phyloP scores from a whole-genome alignment of 2,888 invertebrate genomes.

The Pocota personata region DNA sequence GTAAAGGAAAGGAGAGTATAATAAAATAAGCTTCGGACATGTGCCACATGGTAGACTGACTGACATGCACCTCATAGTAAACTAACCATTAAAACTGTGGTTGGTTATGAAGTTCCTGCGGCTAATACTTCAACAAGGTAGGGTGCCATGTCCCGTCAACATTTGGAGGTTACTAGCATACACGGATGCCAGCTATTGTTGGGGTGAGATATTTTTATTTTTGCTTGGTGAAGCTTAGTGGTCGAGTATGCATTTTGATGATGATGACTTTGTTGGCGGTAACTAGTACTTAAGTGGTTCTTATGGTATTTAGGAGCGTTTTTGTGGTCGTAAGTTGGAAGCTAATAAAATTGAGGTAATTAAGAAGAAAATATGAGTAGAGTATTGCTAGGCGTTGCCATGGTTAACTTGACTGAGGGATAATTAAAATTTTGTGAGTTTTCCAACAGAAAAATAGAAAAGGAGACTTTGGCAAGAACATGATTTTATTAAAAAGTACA shows the following conservation, averaged over 20 bases:
- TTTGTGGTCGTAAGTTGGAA: constrained; percentile 32
- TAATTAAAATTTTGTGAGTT: too few relatives aligned
- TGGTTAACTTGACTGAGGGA: too few relatives aligned
- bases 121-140: constrained; percentile 1
- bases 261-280: constrained; percentile 15
- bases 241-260: constrained; percentile 43
- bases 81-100: background rate
- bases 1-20: background rate
- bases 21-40: constrained; percentile 33
- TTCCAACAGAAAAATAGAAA: too few relatives aligned
- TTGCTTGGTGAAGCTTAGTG: constrained; percentile 11
- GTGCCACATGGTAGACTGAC: constrained; percentile 14
- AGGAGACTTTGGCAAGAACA: too few relatives aligned
- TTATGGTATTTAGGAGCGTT: constrained; percentile 12
- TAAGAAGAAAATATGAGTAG: constrained; percentile 2
- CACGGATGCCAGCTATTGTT: constrained; percentile 13
- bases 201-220: background rate
- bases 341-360: constrained; percentile 15
- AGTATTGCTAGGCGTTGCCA: too few relatives aligned
- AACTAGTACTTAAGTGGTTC: constrained; percentile 34
- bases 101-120: background rate
- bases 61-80: constrained; percentile 35
- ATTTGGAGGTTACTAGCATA: background rate
- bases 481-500: too few relatives aligned
- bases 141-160: background rate